phyloP scores from a whole-genome alignment of 2,797 vertebrate genomes.

The Novumbra hubbsi region DNA sequence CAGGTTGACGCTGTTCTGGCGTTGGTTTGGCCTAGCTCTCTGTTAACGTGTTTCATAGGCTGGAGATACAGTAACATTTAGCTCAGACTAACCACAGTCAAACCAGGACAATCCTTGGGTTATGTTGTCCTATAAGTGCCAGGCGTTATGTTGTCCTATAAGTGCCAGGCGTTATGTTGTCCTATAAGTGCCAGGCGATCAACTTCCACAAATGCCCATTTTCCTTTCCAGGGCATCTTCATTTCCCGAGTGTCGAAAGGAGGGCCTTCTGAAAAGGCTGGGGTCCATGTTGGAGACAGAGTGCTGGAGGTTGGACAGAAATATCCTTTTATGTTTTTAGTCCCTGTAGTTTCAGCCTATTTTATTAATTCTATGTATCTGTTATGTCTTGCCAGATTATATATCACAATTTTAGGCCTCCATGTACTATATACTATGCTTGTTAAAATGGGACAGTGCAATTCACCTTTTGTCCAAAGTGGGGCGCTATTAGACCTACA shows the following conservation, averaged over 20 bases:
- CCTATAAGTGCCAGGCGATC: not conserved
- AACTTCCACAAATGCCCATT: conserved; percentile 18
- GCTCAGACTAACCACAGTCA: not conserved
- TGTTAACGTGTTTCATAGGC: not conserved
- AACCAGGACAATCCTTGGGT: not conserved
- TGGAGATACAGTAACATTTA: not conserved
- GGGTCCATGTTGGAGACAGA: conserved; percentile 71
- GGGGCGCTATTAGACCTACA: conserved; percentile 54
- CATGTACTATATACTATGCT: not conserved
- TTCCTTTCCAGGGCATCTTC: conserved; percentile 69
- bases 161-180: not conserved
- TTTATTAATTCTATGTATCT: not conserved
- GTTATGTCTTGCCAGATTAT: not conserved
- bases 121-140: not conserved
- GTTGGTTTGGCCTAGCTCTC: not conserved
- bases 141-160: not conserved
- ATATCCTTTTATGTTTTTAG: not conserved
- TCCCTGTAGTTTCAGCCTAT: not conserved
- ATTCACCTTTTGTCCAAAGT: conserved; percentile 54
- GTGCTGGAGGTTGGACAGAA: conserved; percentile 69
- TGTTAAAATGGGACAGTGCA: conserved; percentile 16
- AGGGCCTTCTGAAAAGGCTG: conserved; percentile 73
- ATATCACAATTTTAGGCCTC: not conserved
- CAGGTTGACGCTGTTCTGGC: too few relatives aligned
- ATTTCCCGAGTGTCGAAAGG: conserved; percentile 74